Evolutionary conservation across 2,113 vertebrate species (phyloP).

Genomic region (Chaenocephalus aceratus): DNA sequence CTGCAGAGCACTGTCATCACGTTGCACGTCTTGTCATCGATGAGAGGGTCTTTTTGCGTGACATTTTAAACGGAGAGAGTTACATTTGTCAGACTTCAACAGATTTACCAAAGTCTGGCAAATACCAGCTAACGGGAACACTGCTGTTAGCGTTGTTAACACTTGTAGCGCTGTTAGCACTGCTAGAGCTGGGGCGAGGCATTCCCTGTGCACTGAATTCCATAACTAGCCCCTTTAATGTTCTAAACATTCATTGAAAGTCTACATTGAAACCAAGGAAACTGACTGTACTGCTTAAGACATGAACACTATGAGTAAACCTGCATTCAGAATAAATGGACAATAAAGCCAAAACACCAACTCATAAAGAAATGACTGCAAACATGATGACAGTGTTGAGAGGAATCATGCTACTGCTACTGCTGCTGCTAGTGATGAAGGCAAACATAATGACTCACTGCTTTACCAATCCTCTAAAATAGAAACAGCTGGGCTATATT

Average conservation of each 20-base stretch:
- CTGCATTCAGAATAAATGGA: not conserved
- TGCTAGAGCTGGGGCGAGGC: too few species aligned
- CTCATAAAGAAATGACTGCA: not conserved
- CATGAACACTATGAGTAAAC: not conserved
- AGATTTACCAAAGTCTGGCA: too few species aligned
- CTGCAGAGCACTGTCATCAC: too few species aligned
- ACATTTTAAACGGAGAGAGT: too few species aligned
- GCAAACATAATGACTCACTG: constrained; percentile 44
- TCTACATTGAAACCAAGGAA: not conserved
- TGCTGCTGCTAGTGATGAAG: constrained; percentile 1
- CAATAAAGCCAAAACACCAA: not conserved
- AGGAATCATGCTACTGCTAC: not conserved
- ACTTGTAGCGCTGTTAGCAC: too few species aligned
- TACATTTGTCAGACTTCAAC: too few species aligned
- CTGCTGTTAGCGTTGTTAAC: too few species aligned
- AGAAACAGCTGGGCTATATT: constrained; percentile 56
- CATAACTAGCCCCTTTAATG: not conserved
- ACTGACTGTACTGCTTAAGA: not conserved
- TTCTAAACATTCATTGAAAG: not conserved
- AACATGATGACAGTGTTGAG: constrained; percentile 18
- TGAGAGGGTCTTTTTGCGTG: too few species aligned
- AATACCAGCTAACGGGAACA: too few species aligned
- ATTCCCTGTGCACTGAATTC: too few species aligned
- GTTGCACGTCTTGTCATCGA: too few species aligned
- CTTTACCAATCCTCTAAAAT: constrained; percentile 42